Percentiles rank a stretch among this genome's conserved stretches.
phyloP scores from a whole-genome alignment of 2,888 invertebrate genomes.

The Pinctada fucata region DNA sequence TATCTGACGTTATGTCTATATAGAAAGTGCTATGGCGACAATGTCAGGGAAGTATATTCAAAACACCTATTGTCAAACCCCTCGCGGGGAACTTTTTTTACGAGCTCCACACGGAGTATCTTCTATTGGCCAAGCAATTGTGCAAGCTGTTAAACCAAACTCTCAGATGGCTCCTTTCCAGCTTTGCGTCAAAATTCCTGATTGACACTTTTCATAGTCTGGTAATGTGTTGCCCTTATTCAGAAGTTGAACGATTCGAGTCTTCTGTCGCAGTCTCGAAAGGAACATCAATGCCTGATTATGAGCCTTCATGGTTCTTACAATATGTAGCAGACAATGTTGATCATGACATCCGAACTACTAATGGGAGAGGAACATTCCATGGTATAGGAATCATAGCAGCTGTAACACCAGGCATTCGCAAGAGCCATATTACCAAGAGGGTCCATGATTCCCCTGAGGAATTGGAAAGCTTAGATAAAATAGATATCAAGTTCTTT shows the following conservation, averaged over 20 bases:
- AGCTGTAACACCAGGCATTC: background rate
- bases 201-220: background rate
- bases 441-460: background rate
- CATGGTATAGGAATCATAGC: background rate
- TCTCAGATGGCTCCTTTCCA: background rate
- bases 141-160: background rate
- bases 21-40: too few species aligned
- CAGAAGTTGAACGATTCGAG: slow-evolving; percentile 29
- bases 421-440: background rate
- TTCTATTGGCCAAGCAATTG: background rate
- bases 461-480: background rate
- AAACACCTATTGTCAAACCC: too few species aligned
- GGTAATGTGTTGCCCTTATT: slow-evolving; percentile 25
- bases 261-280: slow-evolving; percentile 9
- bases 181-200: background rate
- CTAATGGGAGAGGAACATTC: background rate
- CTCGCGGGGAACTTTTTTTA: background rate
- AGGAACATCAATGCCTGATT: background rate
- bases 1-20: too few species aligned
- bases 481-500: background rate
- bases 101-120: too few species aligned
- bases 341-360: background rate
- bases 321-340: background rate
- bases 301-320: background rate
- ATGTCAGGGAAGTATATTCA: too few species aligned